phyloP scores from a whole-genome alignment of 2,113 vertebrate species.

The Shinisaurus crocodilurus region DNA sequence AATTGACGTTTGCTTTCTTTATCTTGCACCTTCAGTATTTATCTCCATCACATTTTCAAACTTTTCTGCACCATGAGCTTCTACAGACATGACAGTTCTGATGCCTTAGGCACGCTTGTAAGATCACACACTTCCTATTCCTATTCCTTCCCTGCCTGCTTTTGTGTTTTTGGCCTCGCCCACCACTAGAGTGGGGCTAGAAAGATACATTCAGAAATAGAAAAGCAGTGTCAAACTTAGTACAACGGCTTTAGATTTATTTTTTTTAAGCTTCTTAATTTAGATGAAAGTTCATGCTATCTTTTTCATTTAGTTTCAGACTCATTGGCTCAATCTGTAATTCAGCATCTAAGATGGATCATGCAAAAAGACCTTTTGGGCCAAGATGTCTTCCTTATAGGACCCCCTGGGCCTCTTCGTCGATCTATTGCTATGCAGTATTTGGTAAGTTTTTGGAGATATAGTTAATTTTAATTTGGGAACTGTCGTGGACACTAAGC shows the following conservation, averaged over 20 bases:
- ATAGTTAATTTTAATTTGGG: slow-evolving; percentile 22
- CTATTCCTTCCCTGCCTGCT: too few species aligned
- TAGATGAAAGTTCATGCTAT: background rate
- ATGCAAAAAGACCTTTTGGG: slow-evolving; percentile 98
- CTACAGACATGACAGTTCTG: too few species aligned
- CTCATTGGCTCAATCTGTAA: slow-evolving; percentile 83
- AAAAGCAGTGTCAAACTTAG: background rate
- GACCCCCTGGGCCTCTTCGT: slow-evolving; percentile 94
- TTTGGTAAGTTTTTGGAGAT: slow-evolving; percentile 79
- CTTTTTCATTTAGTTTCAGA: slow-evolving; percentile 82
- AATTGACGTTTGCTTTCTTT: too few species aligned
- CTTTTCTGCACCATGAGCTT: too few species aligned
- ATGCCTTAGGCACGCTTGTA: too few species aligned
- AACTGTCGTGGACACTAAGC: background rate
- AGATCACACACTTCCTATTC: too few species aligned
- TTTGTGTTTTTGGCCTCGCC: too few species aligned
- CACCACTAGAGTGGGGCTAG: background rate
- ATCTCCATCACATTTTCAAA: too few species aligned
- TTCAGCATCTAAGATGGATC: slow-evolving; percentile 95
- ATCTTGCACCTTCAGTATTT: too few species aligned
- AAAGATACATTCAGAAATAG: background rate
- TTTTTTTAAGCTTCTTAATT: background rate
- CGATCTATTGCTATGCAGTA: slow-evolving; percentile 98
- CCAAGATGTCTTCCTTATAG: slow-evolving; percentile 96
- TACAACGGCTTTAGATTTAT: background rate